Evolutionary conservation across 2,113 vertebrate genomes (phyloP).

Genomic region (Petaurus breviceps): DNA sequence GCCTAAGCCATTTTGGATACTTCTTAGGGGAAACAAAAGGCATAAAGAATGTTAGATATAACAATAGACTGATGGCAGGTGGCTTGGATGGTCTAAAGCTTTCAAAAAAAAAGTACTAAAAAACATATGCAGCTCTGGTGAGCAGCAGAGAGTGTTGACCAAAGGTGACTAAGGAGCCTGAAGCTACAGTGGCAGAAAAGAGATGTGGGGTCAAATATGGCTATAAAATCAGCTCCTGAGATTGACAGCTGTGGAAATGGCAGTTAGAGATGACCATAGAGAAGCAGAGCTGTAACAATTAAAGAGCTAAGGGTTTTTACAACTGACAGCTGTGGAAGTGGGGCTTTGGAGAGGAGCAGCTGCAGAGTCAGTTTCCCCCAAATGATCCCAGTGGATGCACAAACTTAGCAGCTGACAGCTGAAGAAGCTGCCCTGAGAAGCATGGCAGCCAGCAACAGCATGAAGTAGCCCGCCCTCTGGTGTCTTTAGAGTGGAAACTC

Average conservation of each 20-base stretch:
- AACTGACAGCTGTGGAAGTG: not conserved
- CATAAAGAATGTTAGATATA: not conserved
- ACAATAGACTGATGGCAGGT: not conserved
- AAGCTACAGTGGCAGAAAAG: not conserved
- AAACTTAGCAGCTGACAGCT: not conserved
- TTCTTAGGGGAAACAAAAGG: not conserved
- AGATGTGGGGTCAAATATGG: not conserved
- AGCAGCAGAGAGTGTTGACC: not conserved
- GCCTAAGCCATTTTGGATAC: not conserved
- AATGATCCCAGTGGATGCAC: not conserved
- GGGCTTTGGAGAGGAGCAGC: not conserved
- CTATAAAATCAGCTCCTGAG: not conserved
- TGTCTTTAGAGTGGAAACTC: not conserved
- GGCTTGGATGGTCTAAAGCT: not conserved
- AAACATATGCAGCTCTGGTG: not conserved
- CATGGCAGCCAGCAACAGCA: not conserved
- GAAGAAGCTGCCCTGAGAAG: not conserved
- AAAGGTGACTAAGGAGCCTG: not conserved
- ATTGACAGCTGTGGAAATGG: not conserved
- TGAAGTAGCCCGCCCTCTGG: not conserved
- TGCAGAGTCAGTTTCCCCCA: not conserved
- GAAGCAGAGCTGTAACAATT: not conserved
- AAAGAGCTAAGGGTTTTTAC: not conserved
- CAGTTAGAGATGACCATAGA: not conserved
- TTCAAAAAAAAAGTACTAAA: not conserved